Evolutionary conservation across 2,113 vertebrate genomes (phyloP).

Genomic region (Probosciger aterrimus): DNA sequence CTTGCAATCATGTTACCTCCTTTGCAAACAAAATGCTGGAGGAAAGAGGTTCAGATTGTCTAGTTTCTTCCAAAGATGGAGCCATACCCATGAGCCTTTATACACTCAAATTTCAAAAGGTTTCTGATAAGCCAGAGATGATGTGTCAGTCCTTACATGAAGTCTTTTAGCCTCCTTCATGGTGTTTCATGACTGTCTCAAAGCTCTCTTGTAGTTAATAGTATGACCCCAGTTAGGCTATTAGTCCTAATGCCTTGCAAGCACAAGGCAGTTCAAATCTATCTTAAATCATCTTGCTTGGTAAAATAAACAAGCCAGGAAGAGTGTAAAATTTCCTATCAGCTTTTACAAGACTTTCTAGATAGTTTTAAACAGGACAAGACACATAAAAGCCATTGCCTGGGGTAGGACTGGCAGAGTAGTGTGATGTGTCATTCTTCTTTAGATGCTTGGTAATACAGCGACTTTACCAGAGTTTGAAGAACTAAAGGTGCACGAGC

Average conservation of each 20-base stretch:
- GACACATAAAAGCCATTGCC: neutral
- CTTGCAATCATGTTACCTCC: neutral
- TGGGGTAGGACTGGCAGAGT: neutral
- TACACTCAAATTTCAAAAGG: neutral
- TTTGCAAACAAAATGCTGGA: neutral
- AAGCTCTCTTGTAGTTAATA: neutral
- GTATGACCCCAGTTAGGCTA: neutral
- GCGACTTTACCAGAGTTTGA: neutral
- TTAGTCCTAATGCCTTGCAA: neutral
- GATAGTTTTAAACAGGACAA: neutral
- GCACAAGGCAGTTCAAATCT: neutral
- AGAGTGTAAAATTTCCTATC: neutral
- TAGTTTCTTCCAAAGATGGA: neutral
- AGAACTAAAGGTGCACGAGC: neutral
- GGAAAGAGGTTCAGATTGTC: neutral
- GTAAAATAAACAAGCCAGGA: neutral
- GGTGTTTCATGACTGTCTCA: neutral
- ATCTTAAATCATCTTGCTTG: neutral
- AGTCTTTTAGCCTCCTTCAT: neutral
- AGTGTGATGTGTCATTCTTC: neutral
- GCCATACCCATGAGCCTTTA: neutral
- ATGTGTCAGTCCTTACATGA: neutral
- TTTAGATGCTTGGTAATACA: neutral
- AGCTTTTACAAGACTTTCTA: neutral
- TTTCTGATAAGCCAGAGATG: neutral